Percentiles rank a stretch among this genome's conserved stretches.
These are phyloP conservation scores for Nymphicus hollandicus DNA, from an alignment of 2,113 vertebrate genomes.

Conservation along the genomic window DNA sequence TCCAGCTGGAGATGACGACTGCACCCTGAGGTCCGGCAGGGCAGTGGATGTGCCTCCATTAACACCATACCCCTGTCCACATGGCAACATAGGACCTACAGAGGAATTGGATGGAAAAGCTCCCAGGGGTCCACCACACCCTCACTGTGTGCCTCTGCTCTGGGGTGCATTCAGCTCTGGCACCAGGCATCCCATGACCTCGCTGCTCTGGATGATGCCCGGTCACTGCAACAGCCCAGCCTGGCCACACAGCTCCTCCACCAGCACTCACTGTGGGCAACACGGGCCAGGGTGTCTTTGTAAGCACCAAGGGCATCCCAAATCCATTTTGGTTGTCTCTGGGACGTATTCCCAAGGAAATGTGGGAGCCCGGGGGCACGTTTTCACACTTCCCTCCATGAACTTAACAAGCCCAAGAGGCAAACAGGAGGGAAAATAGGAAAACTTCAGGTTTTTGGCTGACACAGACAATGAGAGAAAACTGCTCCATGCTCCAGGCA, in stretches of 20 bases:
- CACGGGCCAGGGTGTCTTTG: background rate
- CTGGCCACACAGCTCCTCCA: background rate
- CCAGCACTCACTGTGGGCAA: accelerated
- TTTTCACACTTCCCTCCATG: background rate
- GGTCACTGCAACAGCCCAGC: background rate
- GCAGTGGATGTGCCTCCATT: background rate
- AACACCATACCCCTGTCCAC: background rate
- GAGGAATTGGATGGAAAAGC: background rate
- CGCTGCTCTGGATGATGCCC: background rate
- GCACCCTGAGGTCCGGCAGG: background rate
- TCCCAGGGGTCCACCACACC: background rate
- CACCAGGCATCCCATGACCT: background rate
- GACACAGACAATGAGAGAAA: background rate
- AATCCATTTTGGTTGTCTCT: background rate
- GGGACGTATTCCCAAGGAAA: background rate
- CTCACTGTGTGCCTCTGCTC: background rate
- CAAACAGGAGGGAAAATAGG: background rate
- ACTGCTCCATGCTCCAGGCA: background rate
- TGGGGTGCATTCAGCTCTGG: background rate
- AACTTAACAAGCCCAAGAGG: background rate
- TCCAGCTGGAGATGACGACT: background rate
- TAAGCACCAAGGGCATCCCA: background rate
- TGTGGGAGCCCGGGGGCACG: background rate
- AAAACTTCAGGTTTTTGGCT: background rate
- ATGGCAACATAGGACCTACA: background rate